Base-by-base conservation (phyloP, 2,113 vertebrate species). In the Phylloscopus trochiloides region DNA sequence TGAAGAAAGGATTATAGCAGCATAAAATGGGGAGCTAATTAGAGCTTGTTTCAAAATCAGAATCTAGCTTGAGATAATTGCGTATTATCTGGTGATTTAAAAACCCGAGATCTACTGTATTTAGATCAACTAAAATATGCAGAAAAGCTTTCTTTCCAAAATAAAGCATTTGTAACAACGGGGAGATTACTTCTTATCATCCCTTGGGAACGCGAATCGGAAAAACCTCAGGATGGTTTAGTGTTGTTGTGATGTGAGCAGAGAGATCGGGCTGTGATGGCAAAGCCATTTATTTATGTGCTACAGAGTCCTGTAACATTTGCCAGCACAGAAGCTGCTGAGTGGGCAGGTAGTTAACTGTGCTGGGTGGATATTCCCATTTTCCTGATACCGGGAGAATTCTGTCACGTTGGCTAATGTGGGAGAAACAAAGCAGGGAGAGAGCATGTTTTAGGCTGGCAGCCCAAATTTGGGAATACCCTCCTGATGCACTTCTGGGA, bases 51-150 rank as follows among this genome's bases (percentile, higher is more conserved):
- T 92, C 88, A 94, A 88, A 97, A 96, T 92, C 87, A 84, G 91
- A 95, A 87, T 90, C 86, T 81, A 78, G 87, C 96, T 87, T 31
- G 77, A 90, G 92, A 94, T 97, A 94, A 92, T 92, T 96, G 92
- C 91, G 8, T 73, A 83, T 92, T 92, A 83, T 88, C 93, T 93
- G 91, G 94, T 85, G 71, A 95, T 87, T 86, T 91, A 96, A 94
- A 97, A 97, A 93, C 86, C 83, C n/a, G 26, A 93, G 96, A 96
- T 97, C 92, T 92, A 90, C 88, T 94, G 93, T 97, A 80, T 97
- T 97, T 95, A 91, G 96, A 97, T 94, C 95, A 86, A 94, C 90
- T 96, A 26, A 94, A 98, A 97, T 95, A 96, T 86, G 94, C 94
- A 86, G 70, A 92, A 93, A 96, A 89, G 90, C 90, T 95, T 96